Evolutionary conservation across 2,113 vertebrate species (phyloP).

Genomic region (Phrynosoma blainvillii): DNA sequence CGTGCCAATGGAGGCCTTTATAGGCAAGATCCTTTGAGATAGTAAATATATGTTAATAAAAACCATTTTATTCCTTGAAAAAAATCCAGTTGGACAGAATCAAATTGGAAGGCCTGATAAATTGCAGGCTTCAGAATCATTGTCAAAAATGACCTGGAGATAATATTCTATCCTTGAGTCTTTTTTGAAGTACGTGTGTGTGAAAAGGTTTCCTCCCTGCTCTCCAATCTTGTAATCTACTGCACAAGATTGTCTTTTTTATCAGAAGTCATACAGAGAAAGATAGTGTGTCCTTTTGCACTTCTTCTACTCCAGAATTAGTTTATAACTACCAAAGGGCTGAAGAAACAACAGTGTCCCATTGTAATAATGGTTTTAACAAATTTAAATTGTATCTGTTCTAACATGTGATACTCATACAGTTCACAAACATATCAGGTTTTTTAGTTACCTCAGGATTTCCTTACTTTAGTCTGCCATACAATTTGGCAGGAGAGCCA

Average conservation of each 20-base stretch:
- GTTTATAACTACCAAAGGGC: background rate
- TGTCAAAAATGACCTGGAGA: background rate
- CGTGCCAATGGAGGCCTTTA: slow-evolving; percentile 83
- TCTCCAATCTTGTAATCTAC: background rate
- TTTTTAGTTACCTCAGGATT: background rate
- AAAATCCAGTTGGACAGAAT: background rate
- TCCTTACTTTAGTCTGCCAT: background rate
- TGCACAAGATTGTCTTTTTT: background rate
- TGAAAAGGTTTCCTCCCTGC: too few relatives aligned
- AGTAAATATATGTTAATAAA: slow-evolving; percentile 56
- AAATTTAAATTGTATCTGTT: background rate
- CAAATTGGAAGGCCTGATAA: background rate
- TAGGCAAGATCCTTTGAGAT: slow-evolving; percentile 80
- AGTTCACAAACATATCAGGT: background rate
- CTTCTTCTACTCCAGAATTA: too few relatives aligned
- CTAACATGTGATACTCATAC: background rate
- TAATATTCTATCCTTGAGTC: background rate
- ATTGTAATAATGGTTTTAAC: too few relatives aligned
- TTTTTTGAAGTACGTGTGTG: too few relatives aligned
- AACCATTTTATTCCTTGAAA: slow-evolving; percentile 11
- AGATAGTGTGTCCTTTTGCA: too few relatives aligned
- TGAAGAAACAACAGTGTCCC: background rate
- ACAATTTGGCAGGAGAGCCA: background rate
- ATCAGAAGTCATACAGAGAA: background rate
- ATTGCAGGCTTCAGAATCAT: background rate